Base-by-base conservation (phyloP, 2,797 vertebrate species). In the Haliaeetus vocifer region DNA sequence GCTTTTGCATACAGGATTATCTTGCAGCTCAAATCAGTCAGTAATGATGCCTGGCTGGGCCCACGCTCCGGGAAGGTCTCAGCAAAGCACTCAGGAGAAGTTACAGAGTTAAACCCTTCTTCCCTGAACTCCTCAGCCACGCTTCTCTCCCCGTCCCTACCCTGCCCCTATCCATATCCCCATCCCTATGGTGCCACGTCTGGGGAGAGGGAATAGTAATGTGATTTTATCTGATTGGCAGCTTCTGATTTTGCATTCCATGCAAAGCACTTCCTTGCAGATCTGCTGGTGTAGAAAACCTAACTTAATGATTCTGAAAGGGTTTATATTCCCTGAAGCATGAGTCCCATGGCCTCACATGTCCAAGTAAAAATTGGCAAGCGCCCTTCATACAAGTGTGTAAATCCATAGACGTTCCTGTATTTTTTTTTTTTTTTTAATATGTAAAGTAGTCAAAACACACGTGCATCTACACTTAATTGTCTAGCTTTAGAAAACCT, bases 181-280 rank as follows among this genome's bases (percentile, higher is more conserved):
- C 50, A 3, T 28, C 23, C 28, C 4, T 28, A 0, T 31, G 5
- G 8, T 80, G 31, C 40, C 3, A 1, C 10, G 4, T 18, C 14
- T 59, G 23, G 12, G 8, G 7, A 70, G 28, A 52, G 47, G 49
- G 50, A 88, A 53, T 22, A 45, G 42, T 63, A 50, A 81, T 47
- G 25, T 28, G 4, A 12, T 3, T 2, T 61, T 72, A 72, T 20
- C 18, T n/a, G 56, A 63, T 56, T 52, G 65, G 49, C 11, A 5
- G 13, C 11, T 68, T 82, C 56, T 80, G 56, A 80, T 91, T 86
- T 86, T 56, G 11, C 16, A n/a, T 81, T 92, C 33, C 15, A 22
- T 15, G 7, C 10, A 56, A 28, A 83, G 44, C 18, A 8, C 37
- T 92, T 90, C 31, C 45, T 77, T 88, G 49, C 21, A 71, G 26